Conservation (phyloP, 2,888 invertebrate genomes). For the Cantharis flavilabris region DNA sequence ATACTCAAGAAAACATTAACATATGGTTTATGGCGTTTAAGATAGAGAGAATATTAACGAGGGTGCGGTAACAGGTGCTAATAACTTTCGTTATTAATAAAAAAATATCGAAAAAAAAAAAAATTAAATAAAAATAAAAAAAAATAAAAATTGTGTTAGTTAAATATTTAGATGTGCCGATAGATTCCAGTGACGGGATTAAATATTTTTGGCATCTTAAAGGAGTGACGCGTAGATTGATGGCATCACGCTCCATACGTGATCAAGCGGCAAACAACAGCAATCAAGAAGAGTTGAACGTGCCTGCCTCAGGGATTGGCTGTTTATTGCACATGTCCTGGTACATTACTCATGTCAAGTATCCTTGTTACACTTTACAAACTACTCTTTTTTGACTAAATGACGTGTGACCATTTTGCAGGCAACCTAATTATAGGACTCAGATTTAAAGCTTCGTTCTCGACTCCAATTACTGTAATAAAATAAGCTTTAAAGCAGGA, state of each 20-base stretch:
- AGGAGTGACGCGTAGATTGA: conserved; percentile 43
- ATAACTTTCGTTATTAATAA: not conserved
- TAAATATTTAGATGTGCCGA: not conserved
- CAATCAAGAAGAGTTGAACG: conserved; percentile 46
- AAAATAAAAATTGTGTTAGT: too few relatives aligned
- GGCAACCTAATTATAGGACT: not conserved
- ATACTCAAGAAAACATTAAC: not conserved
- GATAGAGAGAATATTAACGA: not conserved
- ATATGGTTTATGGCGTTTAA: not conserved
- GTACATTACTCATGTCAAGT: conserved; percentile 31
- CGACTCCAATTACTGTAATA: not conserved
- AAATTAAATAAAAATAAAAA: not conserved
- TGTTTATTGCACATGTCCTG: conserved; percentile 36
- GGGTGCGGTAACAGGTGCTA: not conserved
- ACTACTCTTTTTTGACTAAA: conserved; percentile 13
- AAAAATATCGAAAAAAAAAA: too few relatives aligned
- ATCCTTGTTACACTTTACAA: conserved; percentile 25
- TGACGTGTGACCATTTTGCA: not conserved
- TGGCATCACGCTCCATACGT: conserved; percentile 47
- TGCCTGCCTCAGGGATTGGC: conserved; percentile 43
- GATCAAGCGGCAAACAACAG: conserved; percentile 48
- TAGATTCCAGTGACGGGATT: conserved; percentile 27
- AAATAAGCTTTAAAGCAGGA: not conserved
- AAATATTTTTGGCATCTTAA: conserved; percentile 35
- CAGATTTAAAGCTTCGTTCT: not conserved